Evolutionary conservation across 2,888 invertebrate genomes (phyloP).

Genomic region (Sacculina carcini): DNA sequence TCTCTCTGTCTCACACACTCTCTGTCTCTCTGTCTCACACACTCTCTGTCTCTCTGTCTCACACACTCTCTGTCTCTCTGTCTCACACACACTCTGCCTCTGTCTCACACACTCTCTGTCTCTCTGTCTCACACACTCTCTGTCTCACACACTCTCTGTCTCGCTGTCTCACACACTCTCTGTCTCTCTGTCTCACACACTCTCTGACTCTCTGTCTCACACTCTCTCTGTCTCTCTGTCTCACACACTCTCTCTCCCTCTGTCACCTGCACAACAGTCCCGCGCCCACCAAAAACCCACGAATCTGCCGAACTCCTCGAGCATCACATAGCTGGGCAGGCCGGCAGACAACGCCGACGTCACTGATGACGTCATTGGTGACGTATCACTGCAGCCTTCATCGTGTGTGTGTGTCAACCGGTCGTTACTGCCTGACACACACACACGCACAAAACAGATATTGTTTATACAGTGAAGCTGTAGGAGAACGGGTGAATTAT

Average conservation of each 20-base stretch:
- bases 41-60: neutral
- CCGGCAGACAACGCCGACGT: conserved; percentile 43
- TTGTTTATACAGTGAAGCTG: neutral
- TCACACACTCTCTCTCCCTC: neutral
- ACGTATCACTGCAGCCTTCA: conserved; percentile 42
- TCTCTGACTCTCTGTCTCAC: neutral
- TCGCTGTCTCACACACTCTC: neutral
- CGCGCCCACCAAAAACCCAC: conserved; percentile 99
- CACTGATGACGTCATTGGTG: too few relatives aligned
- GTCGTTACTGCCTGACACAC: conserved; percentile 33
- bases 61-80: neutral
- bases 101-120: neutral
- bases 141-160: neutral
- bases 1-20: neutral
- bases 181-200: neutral
- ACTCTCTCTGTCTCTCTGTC: neutral
- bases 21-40: too few relatives aligned
- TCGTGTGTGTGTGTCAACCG: conserved; percentile 38
- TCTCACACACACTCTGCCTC: neutral
- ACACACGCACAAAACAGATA: neutral
- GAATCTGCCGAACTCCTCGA: conserved; percentile 89
- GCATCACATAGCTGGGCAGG: conserved; percentile 91
- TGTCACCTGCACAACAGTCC: conserved; percentile 31
- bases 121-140: neutral
- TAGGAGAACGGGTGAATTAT: neutral